These are phyloP conservation scores for Drosophila bocki DNA, from an alignment of 1,140 invertebrate species.

Conservation along the genomic window DNA sequence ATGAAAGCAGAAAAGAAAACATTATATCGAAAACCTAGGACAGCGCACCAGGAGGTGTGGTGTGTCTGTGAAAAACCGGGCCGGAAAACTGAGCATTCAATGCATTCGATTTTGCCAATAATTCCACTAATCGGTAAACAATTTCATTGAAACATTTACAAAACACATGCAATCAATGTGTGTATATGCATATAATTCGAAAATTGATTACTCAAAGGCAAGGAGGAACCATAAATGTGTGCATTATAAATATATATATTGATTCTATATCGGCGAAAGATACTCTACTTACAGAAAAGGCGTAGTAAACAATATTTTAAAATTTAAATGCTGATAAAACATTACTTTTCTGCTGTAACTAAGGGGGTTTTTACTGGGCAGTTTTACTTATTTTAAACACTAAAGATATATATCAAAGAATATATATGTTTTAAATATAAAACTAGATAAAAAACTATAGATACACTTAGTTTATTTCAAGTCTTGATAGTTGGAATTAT, in stretches of 20 bases:
- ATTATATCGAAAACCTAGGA: conserved; percentile 2
- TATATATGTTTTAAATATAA: not conserved
- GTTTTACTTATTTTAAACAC: not conserved
- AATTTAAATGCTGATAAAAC: not conserved
- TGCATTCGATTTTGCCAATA: conserved; percentile 31
- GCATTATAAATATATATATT: not conserved
- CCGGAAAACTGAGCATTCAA: not conserved
- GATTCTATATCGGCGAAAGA: not conserved
- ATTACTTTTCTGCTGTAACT: not conserved
- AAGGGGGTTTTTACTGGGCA: not conserved
- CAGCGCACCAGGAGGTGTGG: conserved; percentile 18
- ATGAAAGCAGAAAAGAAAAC: not conserved
- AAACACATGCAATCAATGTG: not conserved
- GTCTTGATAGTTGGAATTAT: not conserved
- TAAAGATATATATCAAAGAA: not conserved
- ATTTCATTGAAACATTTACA: conserved; percentile 23
- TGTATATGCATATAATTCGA: conserved; percentile 5
- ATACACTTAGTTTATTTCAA: not conserved
- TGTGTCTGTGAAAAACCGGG: not conserved
- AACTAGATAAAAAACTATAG: not conserved
- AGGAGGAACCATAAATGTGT: not conserved
- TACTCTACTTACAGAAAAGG: too few species aligned
- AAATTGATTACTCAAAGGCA: conserved; percentile 7
- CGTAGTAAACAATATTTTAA: not conserved
- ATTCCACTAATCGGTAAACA: conserved; percentile 20